Base-by-base conservation (phyloP, 2,888 invertebrate genomes). In the Acleris emargana region DNA sequence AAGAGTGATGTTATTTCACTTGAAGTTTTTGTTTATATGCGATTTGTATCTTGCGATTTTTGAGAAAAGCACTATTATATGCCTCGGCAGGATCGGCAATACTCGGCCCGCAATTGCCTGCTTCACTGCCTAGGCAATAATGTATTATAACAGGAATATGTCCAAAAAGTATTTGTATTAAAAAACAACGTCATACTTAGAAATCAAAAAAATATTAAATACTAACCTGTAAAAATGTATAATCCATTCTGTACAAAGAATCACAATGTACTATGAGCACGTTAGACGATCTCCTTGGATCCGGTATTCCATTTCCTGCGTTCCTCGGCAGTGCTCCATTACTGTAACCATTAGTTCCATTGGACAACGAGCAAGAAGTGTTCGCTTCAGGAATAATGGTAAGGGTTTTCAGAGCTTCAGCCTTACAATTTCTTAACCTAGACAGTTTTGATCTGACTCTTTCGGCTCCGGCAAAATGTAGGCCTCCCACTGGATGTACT, bases 161-260 rank as follows among this genome's bases (percentile, higher is more conserved):
- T 22, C 22, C n/a, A n/a, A n/a, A n/a, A n/a, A n/a, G n/a, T n/a
- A n/a, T n/a, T n/a, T n/a, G 22, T 22, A 25, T 25, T 25, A 25
- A 25, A 25, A 25, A 25, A 25, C 6, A 25, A 25, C 7, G 6
- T 7, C 25, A 7, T 32, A 32, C 25, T 51, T 1, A 28, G 9
- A 42, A 13, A 20, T 11, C 18, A 51, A n/a, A n/a, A 59, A 38
- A n/a, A n/a, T 58, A 38, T 11, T 22, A 20, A 18, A 13, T n/a
- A 75, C 81, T 70, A 82, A 95, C 96, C 89, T 95, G 94, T 69
- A 94, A 91, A 68, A 95, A 94, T 0, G 96, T 96, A 77, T 94
- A 96, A 79, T 96, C 96, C 72, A 95, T 84, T 72, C 93, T 93
- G 61, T 93, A 93, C 55, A 96, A 88, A 62, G 93, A 92, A 58